Evolutionary conservation across 1,140 invertebrate species (phyloP), one percentile per base, ranked within the genome.

Genomic region (Diabrotica virgifera): DNA sequence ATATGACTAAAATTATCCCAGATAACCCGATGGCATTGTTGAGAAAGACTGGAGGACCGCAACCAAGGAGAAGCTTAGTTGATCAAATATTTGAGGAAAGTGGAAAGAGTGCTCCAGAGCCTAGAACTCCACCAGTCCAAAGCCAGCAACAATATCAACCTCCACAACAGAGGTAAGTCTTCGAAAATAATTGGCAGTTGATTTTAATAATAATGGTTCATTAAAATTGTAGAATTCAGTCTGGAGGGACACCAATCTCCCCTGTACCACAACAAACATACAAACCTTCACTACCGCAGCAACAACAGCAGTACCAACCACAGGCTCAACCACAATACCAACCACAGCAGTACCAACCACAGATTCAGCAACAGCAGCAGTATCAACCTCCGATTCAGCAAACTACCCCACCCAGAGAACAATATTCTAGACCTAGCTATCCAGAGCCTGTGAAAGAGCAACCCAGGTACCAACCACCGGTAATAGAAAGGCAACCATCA

Each of bases 1-100:
- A 88, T 77, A 88, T 88, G 70, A 87, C 87, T 9, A 76, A 75
- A 61, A 78, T 78, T 46, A 88, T 88, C 38, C 87, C 87, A 7
- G 79, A 86, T 55, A 88, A 88, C 76, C 87, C 87, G 5, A 88
- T 88, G 74, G 84, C 79, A 0, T 70, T 80, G 61, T 73, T 84
- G 61, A 76, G 78, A 53, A 82, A 82, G 72, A 82, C 82, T 13
- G 77, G 79, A 54, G 80, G 80, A 36, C 82, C 79, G 0, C 74
- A 77, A 58, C 77, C 77, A 64, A 81, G 70, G 54, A 71, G 71
- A 54, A 72, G 70, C 5, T 69, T 75, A 8, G 46, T 76, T 6
- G 74, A 76, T 46, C 60, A 73, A 50, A 65, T 72, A 53, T 72
- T 60, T 52, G 56, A 54, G 10, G 57, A 69, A 63, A 55, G 51